Evolutionary conservation across 2,113 vertebrate genomes (phyloP).

Genomic region (Cercopithecus mona): DNA sequence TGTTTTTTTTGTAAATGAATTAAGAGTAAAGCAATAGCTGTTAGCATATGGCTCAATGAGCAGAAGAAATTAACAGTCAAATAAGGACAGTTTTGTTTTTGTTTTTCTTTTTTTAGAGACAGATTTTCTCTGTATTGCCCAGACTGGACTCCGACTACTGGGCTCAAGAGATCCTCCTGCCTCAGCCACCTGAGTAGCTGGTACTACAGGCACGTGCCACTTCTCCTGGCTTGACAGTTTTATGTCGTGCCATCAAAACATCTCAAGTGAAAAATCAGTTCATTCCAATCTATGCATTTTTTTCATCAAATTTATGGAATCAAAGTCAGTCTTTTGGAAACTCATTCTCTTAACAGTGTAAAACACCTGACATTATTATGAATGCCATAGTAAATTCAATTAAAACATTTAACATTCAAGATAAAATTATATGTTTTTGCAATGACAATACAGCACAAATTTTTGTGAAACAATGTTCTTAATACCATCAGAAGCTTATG

Average conservation of each 20-base stretch:
- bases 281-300: neutral
- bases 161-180: neutral
- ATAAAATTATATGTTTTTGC: neutral
- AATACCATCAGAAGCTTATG: neutral
- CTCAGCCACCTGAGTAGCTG: neutral
- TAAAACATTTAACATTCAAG: neutral
- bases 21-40: neutral
- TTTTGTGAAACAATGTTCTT: neutral
- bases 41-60: neutral
- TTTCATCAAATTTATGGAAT: neutral
- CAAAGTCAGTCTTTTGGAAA: neutral
- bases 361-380: neutral
- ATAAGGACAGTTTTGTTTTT: neutral
- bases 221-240: neutral
- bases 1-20: neutral
- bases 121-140: neutral
- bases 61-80: neutral
- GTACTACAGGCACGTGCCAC: neutral
- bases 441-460: neutral
- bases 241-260: neutral
- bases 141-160: neutral
- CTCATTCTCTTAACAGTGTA: neutral
- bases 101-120: neutral
- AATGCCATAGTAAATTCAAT: neutral
- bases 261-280: neutral